Evolutionary conservation across 2,888 invertebrate genomes (phyloP).

Genomic region (Sclerodermus sp.): DNA sequence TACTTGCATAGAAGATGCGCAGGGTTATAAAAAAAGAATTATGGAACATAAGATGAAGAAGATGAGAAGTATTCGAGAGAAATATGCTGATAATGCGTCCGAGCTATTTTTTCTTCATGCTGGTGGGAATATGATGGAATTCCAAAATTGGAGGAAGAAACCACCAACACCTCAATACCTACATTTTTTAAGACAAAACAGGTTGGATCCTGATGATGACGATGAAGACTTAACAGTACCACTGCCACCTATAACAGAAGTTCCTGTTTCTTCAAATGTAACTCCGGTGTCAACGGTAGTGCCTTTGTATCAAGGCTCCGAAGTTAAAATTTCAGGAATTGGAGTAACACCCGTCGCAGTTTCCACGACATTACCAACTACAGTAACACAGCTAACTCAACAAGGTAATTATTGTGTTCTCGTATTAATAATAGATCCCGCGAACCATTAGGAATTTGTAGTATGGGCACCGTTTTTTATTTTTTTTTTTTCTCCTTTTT

Average conservation of each 20-base stretch:
- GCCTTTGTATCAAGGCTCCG: constrained; percentile 55
- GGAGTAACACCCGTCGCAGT: constrained; percentile 66
- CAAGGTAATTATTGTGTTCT: constrained; percentile 61
- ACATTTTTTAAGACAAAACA: constrained; percentile 74
- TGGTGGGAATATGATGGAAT: constrained; percentile 88
- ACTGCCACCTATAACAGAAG: constrained; percentile 27
- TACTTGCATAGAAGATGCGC: constrained; percentile 56
- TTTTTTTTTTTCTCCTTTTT: too few relatives aligned
- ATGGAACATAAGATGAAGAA: constrained; percentile 73
- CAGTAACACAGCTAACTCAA: constrained; percentile 65
- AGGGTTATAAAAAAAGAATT: constrained; percentile 65
- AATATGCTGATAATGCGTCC: constrained; percentile 76
- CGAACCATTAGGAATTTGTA: too few relatives aligned
- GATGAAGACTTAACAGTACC: constrained; percentile 56
- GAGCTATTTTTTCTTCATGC: constrained; percentile 87
- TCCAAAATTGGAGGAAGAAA: constrained; percentile 79
- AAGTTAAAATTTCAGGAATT: constrained; percentile 65
- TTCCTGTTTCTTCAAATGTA: neutral
- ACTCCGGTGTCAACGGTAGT: constrained; percentile 15
- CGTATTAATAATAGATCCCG: too few relatives aligned
- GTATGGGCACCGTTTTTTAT: too few relatives aligned
- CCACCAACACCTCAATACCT: constrained; percentile 75
- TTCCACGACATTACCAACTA: constrained; percentile 64
- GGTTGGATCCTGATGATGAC: constrained; percentile 66
- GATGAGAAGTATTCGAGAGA: constrained; percentile 71